Evolutionary conservation across 2,113 vertebrate species (phyloP).

Genomic region (Hemibagrus wyckioides): DNA sequence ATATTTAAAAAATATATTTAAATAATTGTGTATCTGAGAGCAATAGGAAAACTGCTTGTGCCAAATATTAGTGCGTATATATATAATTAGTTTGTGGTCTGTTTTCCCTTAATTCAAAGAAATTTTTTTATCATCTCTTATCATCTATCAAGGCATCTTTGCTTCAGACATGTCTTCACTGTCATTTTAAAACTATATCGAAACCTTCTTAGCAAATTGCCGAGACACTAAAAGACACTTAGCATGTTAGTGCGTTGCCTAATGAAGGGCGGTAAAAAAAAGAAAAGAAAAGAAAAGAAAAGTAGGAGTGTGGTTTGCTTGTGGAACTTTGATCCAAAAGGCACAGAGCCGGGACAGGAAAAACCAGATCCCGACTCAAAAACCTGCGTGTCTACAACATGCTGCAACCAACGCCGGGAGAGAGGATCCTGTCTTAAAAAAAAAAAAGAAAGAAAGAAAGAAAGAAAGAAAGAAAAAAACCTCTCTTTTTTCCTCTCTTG

Average conservation of each 20-base stretch:
- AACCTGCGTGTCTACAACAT: slow-evolving; percentile 57
- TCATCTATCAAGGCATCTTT: background rate
- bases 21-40: background rate
- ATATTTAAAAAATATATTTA: no score
- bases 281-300: no score
- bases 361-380: slow-evolving; percentile 67
- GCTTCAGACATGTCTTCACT: background rate
- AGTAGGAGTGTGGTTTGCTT: slow-evolving; percentile 49
- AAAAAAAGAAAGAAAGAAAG: background rate
- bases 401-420: slow-evolving; percentile 56
- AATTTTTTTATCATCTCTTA: no score
- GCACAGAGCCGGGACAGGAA: slow-evolving; percentile 68
- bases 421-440: slow-evolving; percentile 45
- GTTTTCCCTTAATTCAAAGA: no score
- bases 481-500: background rate
- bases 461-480: background rate
- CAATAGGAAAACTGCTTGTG: background rate
- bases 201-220: background rate
- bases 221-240: background rate
- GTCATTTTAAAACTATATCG: background rate
- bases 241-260: background rate
- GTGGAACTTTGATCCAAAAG: slow-evolving; percentile 51
- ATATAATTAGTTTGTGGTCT: background rate
- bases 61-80: background rate
- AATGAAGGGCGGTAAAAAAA: background rate